These are phyloP conservation scores for Ellobium chinense DNA, from an alignment of 2,888 invertebrate genomes.

Conservation along the genomic window DNA sequence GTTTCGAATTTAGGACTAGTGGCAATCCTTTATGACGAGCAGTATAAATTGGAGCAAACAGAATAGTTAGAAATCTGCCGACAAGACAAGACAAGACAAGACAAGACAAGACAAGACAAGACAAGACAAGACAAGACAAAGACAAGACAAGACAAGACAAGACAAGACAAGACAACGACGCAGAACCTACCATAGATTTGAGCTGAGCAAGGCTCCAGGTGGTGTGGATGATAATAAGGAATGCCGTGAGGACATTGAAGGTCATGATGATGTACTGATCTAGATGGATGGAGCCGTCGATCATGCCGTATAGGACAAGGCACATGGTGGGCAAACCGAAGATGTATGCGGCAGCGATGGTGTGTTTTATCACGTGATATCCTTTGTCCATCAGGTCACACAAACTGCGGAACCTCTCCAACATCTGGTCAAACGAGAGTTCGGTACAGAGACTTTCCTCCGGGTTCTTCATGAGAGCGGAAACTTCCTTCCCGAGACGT, in stretches of 20 bases:
- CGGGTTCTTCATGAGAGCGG: neutral
- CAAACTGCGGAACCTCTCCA: conserved; percentile 11
- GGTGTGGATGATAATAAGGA: conserved; percentile 18
- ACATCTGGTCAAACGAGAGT: conserved; percentile 13
- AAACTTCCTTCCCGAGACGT: neutral
- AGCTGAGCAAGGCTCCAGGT: conserved; percentile 32
- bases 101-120: too few relatives aligned
- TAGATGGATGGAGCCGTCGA: neutral
- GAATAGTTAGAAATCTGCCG: neutral
- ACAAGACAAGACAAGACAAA: too few relatives aligned
- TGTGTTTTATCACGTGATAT: conserved; percentile 26
- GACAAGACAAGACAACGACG: too few relatives aligned
- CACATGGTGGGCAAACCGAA: conserved; percentile 24
- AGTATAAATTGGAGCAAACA: too few relatives aligned
- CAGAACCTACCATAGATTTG: conserved; percentile 16
- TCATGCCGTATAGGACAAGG: conserved; percentile 20
- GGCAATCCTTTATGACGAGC: too few relatives aligned
- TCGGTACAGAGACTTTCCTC: neutral
- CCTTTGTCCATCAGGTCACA: conserved; percentile 21
- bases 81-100: too few relatives aligned
- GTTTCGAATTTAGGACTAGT: too few relatives aligned
- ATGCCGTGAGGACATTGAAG: neutral
- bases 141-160: too few relatives aligned
- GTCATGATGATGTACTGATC: conserved; percentile 26
- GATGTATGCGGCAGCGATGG: conserved; percentile 11